A percentile compares a stretch with the other conserved stretches of the same genome.
These are phyloP conservation scores for Drepana falcataria DNA, from an alignment of 2,888 invertebrate species.

Conservation along the genomic window DNA sequence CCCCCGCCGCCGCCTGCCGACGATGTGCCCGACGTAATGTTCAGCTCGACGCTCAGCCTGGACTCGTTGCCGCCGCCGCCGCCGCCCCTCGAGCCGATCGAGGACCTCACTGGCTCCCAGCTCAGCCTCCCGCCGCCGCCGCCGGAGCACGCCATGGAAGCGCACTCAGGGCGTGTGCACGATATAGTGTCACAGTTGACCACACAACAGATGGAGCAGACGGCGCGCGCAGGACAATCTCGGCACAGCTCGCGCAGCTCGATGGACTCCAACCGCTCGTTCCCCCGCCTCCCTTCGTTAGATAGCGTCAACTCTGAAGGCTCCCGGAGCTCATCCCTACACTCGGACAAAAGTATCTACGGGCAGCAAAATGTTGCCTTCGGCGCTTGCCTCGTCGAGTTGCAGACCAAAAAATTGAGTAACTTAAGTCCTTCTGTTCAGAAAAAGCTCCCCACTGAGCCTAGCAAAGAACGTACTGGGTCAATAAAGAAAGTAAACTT, in stretches of 20 bases:
- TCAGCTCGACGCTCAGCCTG: slow-evolving; percentile 86
- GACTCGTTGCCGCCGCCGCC: slow-evolving; percentile 91
- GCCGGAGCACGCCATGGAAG: slow-evolving; percentile 69
- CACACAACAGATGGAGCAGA: slow-evolving; percentile 57
- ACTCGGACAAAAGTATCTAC: slow-evolving; percentile 60
- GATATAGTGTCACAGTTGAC: slow-evolving; percentile 65
- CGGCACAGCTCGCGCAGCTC: slow-evolving; percentile 55
- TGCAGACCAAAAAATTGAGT: slow-evolving; percentile 73
- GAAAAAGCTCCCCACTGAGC: slow-evolving; percentile 52
- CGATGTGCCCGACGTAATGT: slow-evolving; percentile 71
- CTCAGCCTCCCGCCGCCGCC: slow-evolving; percentile 88
- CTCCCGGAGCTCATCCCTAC: slow-evolving; percentile 62
- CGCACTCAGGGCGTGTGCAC: slow-evolving; percentile 54
- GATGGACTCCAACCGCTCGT: slow-evolving; percentile 48
- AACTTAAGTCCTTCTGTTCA: slow-evolving; percentile 56
- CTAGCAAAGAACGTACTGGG: slow-evolving; percentile 64
- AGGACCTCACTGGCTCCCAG: slow-evolving; percentile 84
- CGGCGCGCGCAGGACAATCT: slow-evolving; percentile 50
- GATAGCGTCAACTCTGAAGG: slow-evolving; percentile 76
- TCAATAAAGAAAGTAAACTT: slow-evolving; percentile 80
- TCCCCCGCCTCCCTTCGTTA: slow-evolving; percentile 77
- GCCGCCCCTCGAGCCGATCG: slow-evolving; percentile 80
- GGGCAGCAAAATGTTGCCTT: slow-evolving; percentile 56
- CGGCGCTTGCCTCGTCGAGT: slow-evolving; percentile 77
- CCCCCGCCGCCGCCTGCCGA: slow-evolving; percentile 86